Percentiles rank a stretch among this genome's conserved stretches.
phyloP scores from a whole-genome alignment of 2,888 invertebrate genomes.

The Halictus ligatus region DNA sequence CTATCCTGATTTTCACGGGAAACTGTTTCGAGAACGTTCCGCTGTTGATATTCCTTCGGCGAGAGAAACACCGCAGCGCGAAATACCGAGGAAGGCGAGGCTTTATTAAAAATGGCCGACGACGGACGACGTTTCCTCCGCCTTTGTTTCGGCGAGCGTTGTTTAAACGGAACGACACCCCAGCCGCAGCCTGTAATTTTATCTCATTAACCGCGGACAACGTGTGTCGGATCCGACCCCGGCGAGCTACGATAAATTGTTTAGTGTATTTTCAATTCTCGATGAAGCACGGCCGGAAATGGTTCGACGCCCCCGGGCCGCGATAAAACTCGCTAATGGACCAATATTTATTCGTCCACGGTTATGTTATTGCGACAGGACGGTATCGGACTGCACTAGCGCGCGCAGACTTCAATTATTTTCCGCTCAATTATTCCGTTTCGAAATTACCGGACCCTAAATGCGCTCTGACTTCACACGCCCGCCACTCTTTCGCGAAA shows the following conservation, averaged over 20 bases:
- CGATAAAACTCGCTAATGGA: slow-evolving; percentile 51
- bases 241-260: slow-evolving; percentile 23
- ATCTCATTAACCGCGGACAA: not conserved
- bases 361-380: slow-evolving; percentile 22
- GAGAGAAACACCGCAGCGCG: not conserved
- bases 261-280: slow-evolving; percentile 36
- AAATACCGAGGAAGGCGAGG: not conserved
- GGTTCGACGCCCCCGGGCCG: not conserved
- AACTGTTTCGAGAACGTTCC: slow-evolving; percentile 2
- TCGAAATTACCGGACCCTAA: slow-evolving; percentile 35
- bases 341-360: slow-evolving; percentile 43
- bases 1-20: slow-evolving; percentile 44
- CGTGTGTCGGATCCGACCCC: not conserved
- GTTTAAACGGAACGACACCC: not conserved
- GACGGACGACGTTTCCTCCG: not conserved
- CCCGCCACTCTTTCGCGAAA: not conserved
- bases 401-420: slow-evolving; percentile 45
- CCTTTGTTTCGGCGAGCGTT: not conserved
- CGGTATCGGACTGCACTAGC: not conserved
- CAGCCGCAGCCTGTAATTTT: not conserved
- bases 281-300: not conserved
- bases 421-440: slow-evolving; percentile 38
- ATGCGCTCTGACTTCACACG: not conserved
- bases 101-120: slow-evolving; percentile 36
- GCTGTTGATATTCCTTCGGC: slow-evolving; percentile 24